A percentile compares a stretch with the other conserved stretches of the same genome.
Evolutionary conservation across 2,888 invertebrate genomes (phyloP).

Genomic region (Eupithecia abbreviata): DNA sequence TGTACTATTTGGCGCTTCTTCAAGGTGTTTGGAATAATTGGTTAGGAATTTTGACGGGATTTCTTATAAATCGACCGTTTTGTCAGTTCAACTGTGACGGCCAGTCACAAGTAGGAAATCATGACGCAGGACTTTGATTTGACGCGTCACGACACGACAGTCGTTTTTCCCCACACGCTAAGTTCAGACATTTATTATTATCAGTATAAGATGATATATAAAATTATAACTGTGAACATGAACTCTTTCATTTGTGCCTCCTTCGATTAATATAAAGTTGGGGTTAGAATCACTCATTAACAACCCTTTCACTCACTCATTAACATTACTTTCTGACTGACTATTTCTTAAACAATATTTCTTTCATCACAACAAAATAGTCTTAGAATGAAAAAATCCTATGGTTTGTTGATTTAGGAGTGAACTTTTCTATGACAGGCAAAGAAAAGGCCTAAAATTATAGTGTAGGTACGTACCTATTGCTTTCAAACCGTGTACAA

Average conservation of each 20-base stretch:
- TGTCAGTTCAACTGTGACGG: neutral
- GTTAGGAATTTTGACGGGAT: constrained; percentile 22
- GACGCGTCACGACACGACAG: no score
- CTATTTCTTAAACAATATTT: neutral
- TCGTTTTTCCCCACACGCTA: no score
- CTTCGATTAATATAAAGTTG: no score
- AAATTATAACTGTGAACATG: no score
- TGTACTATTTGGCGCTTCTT: constrained; percentile 39
- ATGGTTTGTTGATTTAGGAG: neutral
- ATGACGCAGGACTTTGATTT: no score
- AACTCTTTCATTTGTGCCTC: no score
- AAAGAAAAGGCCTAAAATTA: neutral
- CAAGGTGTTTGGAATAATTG: constrained; percentile 37
- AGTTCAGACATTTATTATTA: no score
- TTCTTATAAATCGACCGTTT: constrained; percentile 15
- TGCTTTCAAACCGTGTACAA: neutral
- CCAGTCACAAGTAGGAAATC: no score
- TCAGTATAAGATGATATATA: no score
- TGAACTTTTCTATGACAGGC: neutral
- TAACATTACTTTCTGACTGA: neutral
- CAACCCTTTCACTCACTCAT: no score
- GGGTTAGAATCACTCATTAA: no score
- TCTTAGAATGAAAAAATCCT: neutral
- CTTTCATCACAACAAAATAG: neutral
- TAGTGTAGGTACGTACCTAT: neutral